Percentiles rank a stretch among this genome's conserved stretches.
Conservation (phyloP, 2,888 invertebrate genomes). For the Rutpela maculata region DNA sequence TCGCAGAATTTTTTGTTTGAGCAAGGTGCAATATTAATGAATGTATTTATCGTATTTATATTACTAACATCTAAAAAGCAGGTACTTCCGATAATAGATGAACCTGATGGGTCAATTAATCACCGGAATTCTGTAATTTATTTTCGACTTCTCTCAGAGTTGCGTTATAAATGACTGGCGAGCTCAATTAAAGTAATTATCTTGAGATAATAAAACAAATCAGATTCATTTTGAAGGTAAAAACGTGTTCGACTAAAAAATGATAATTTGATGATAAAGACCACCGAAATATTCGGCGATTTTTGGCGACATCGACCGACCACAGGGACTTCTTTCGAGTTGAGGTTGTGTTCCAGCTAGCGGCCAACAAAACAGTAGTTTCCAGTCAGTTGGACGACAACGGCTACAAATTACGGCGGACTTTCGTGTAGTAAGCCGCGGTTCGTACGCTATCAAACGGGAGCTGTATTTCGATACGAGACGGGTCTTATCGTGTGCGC, state of each 20-base stretch:
- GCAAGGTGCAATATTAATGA: neutral
- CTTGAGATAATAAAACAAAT: constrained; percentile 1
- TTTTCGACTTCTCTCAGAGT: neutral
- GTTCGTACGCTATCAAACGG: constrained; percentile 33
- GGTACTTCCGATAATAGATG: neutral
- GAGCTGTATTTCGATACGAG: constrained; percentile 19
- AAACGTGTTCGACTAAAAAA: neutral
- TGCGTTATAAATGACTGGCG: neutral
- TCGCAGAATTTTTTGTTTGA: neutral
- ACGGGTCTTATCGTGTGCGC: constrained; percentile 37
- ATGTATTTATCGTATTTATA: no score
- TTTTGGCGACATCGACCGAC: constrained; percentile 41
- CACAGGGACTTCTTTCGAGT: constrained; percentile 44
- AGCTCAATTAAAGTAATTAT: neutral
- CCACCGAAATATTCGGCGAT: constrained; percentile 26
- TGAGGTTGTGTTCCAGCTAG: constrained; percentile 44
- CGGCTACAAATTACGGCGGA: constrained; percentile 46
- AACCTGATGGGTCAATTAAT: neutral
- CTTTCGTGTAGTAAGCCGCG: constrained; percentile 48
- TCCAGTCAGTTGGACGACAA: constrained; percentile 38
- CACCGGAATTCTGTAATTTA: neutral
- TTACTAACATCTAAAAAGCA: neutral
- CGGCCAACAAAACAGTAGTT: constrained; percentile 44
- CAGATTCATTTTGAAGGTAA: neutral
- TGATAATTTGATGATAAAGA: constrained; percentile 1